These are phyloP conservation scores for Peromyscus californicus DNA, from an alignment of 2,113 vertebrate species.

Conservation along the genomic window DNA sequence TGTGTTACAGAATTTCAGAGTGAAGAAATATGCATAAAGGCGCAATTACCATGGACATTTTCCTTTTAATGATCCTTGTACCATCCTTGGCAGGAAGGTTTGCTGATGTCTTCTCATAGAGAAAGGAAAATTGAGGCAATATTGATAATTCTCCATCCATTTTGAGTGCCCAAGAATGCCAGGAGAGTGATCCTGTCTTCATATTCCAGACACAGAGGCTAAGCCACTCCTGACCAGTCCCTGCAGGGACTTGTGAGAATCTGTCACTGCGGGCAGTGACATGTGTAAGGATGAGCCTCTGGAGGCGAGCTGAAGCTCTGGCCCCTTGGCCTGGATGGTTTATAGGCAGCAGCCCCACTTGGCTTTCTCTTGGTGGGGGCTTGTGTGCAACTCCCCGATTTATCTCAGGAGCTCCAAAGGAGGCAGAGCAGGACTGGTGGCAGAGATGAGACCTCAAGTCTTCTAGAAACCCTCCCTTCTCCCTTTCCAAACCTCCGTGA, in stretches of 20 bases:
- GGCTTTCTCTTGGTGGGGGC: background rate
- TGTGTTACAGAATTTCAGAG: constrained; percentile 84
- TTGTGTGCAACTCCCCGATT: fast-evolving
- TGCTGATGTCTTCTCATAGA: constrained; percentile 78
- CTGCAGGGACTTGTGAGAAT: background rate
- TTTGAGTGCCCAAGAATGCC: background rate
- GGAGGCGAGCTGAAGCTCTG: background rate
- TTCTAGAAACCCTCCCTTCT: background rate
- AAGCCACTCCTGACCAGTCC: background rate
- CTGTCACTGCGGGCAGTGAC: background rate
- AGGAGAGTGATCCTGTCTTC: background rate
- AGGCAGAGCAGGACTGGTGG: background rate
- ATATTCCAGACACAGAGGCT: fast-evolving
- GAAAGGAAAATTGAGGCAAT: constrained; percentile 72
- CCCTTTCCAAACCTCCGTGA: background rate
- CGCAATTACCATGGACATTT: constrained; percentile 85
- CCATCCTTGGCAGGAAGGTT: constrained; percentile 79
- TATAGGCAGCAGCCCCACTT: background rate
- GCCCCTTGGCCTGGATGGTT: background rate
- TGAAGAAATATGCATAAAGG: constrained; percentile 85
- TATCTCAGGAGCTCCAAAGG: background rate
- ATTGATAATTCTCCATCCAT: constrained; percentile 45
- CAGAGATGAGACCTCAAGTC: background rate
- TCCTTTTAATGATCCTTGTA: constrained; percentile 85
- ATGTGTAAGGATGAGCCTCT: background rate